These are phyloP conservation scores for Dinomys branickii DNA, from an alignment of 2,113 vertebrate species.

Conservation along the genomic window DNA sequence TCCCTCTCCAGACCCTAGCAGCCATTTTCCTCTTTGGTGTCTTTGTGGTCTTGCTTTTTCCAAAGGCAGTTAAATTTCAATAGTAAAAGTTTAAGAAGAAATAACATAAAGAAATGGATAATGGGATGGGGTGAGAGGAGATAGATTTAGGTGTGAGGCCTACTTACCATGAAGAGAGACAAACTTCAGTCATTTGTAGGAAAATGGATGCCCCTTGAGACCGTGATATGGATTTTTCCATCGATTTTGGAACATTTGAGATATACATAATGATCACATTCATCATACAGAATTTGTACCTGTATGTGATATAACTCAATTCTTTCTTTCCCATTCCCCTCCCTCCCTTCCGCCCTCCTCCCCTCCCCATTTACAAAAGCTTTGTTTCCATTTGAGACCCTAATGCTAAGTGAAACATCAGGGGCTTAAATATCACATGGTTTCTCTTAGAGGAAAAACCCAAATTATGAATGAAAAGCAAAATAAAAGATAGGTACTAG, in stretches of 20 bases:
- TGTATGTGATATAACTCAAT: not conserved
- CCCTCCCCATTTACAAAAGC: not conserved
- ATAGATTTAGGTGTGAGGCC: not conserved
- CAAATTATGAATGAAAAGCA: not conserved
- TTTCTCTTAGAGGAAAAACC: not conserved
- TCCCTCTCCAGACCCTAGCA: too few species aligned
- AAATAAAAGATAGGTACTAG: not conserved
- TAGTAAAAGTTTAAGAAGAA: not conserved
- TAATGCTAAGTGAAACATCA: not conserved
- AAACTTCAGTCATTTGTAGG: not conserved
- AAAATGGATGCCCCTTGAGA: not conserved
- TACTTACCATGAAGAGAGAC: not conserved
- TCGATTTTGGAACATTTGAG: not conserved
- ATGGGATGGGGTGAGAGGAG: not conserved
- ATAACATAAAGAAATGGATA: not conserved
- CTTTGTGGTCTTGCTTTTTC: not conserved
- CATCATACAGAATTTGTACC: not conserved
- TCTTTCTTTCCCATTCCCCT: not conserved
- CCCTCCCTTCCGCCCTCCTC: too few species aligned
- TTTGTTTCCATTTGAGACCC: not conserved
- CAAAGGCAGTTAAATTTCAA: not conserved
- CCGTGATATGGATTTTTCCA: not conserved
- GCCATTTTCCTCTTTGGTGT: not conserved
- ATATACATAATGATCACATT: not conserved
- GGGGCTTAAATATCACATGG: not conserved